These are phyloP conservation scores for Uropetala carovei DNA, from an alignment of 2,888 invertebrate species.

Conservation along the genomic window DNA sequence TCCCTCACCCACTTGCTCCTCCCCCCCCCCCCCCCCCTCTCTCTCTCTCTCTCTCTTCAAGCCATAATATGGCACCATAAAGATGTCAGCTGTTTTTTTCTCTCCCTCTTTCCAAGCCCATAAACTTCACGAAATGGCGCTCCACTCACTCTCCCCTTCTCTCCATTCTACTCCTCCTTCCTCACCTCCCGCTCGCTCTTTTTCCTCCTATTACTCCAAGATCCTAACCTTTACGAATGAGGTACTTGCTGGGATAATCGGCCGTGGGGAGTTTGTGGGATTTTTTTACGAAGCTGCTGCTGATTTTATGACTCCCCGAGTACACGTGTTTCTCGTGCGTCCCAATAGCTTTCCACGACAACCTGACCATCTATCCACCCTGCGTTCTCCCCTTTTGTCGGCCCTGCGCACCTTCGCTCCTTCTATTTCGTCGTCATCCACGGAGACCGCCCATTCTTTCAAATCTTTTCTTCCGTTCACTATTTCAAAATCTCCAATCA, in stretches of 20 bases:
- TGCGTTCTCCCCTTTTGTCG: neutral
- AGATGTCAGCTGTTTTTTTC: conserved; percentile 63
- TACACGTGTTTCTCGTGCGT: neutral
- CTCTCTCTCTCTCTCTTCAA: conserved; percentile 21
- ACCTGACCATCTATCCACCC: neutral
- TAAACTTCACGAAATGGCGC: conserved; percentile 68
- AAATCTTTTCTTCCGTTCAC: neutral
- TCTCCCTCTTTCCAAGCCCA: conserved; percentile 68
- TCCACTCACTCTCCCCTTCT: conserved; percentile 67
- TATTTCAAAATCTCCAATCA: neutral
- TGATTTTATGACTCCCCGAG: neutral
- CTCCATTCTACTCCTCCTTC: conserved; percentile 67
- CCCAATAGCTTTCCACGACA: neutral
- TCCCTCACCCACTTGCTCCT: neutral
- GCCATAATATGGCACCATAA: conserved; percentile 58
- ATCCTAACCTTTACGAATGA: conserved; percentile 22
- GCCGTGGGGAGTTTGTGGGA: conserved; percentile 7
- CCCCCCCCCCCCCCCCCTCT: neutral
- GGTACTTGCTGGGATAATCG: conserved; percentile 31
- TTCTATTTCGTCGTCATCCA: neutral
- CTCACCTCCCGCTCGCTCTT: conserved; percentile 68
- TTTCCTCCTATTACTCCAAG: conserved; percentile 18
- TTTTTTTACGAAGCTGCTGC: neutral
- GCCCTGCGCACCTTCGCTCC: neutral
- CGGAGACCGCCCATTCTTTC: neutral